Percentiles rank a stretch among this genome's conserved stretches.
These are phyloP conservation scores for Todus mexicanus DNA, from an alignment of 2,797 vertebrate genomes.

Conservation along the genomic window DNA sequence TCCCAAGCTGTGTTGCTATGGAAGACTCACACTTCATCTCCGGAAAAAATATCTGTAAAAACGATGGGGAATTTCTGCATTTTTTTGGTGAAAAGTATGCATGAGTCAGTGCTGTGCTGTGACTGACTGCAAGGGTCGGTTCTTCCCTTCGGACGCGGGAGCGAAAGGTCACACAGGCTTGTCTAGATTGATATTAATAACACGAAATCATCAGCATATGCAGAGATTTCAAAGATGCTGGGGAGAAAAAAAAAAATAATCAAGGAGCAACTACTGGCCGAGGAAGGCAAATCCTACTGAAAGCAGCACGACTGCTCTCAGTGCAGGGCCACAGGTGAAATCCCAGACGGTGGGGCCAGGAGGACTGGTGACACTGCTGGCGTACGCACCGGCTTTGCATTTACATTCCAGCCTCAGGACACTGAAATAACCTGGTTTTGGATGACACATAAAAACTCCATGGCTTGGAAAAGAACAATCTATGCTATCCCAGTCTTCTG, in stretches of 20 bases:
- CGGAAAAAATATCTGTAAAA: slow-evolving; percentile 22
- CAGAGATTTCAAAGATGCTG: background rate
- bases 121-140: slow-evolving; percentile 11
- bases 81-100: slow-evolving; percentile 50
- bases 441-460: background rate
- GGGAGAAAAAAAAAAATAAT: background rate
- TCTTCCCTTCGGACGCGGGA: slow-evolving; percentile 33
- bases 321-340: background rate
- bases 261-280: background rate
- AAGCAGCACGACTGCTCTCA: background rate
- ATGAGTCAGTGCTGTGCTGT: slow-evolving; percentile 50
- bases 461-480: background rate
- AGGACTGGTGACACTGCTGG: background rate
- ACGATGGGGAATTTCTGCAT: slow-evolving; percentile 46
- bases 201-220: slow-evolving; percentile 27
- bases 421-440: background rate
- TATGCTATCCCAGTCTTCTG: background rate
- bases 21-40: slow-evolving; percentile 26
- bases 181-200: slow-evolving; percentile 32
- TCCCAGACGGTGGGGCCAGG: fast-evolving
- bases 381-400: background rate
- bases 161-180: slow-evolving; percentile 44
- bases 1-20: slow-evolving; percentile 26
- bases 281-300: background rate
- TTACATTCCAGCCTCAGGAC: background rate